A percentile compares a stretch with the other conserved stretches of the same genome.
Conservation (phyloP, 2,888 invertebrate genomes). For the Drosophila diplacantha region DNA sequence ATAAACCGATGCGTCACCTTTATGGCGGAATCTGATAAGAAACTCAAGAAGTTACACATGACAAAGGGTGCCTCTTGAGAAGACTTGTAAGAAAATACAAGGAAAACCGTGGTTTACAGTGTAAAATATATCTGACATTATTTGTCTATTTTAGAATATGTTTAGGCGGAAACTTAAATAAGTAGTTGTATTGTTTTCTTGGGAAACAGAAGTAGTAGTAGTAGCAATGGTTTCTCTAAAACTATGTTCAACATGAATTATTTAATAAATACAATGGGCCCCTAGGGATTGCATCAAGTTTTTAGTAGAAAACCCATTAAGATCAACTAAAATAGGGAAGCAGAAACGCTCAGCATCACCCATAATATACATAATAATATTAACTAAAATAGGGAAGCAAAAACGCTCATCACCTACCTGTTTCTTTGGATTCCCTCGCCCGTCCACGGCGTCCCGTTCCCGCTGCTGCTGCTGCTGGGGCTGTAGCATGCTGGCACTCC, state of each 20-base stretch:
- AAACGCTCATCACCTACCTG: constrained; percentile 43
- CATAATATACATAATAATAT: neutral
- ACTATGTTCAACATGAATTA: neutral
- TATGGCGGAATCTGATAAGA: neutral
- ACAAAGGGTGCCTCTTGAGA: neutral
- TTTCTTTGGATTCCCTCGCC: constrained; percentile 49
- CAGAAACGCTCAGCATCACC: neutral
- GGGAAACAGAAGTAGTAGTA: neutral
- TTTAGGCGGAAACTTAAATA: neutral
- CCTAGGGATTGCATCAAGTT: neutral
- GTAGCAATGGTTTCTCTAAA: neutral
- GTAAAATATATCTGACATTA: neutral
- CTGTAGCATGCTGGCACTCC: constrained; percentile 50
- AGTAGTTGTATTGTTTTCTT: neutral
- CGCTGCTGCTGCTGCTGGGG: constrained; percentile 32
- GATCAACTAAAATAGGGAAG: neutral
- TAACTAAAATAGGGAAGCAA: neutral
- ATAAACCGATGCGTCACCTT: constrained; percentile 6
- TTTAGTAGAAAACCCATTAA: too few relatives aligned
- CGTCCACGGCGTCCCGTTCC: constrained; percentile 55
- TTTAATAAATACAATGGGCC: neutral
- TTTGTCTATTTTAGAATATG: neutral
- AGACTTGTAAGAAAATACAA: neutral
- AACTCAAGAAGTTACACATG: neutral
- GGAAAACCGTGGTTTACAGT: neutral